Evolutionary conservation across 2,888 invertebrate genomes (phyloP).

Genomic region (Drosophila siamana): DNA sequence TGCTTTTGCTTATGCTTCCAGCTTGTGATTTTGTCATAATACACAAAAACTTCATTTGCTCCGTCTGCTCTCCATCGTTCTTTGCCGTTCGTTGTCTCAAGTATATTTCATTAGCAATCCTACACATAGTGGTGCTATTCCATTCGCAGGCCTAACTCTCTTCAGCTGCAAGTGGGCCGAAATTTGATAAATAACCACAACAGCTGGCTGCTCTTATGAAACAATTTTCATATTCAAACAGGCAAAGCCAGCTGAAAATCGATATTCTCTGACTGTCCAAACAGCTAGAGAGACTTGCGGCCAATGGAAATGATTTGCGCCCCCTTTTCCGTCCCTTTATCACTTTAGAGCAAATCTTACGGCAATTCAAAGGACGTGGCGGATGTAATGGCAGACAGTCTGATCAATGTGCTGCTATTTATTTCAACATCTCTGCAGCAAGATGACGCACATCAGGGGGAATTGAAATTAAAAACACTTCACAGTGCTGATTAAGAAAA

Average conservation of each 20-base stretch:
- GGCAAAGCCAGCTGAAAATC: conserved; percentile 44
- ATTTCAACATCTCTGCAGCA: conserved; percentile 38
- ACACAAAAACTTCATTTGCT: conserved; percentile 49
- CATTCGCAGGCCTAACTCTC: conserved; percentile 46
- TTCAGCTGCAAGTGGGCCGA: conserved; percentile 48
- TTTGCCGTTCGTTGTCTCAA: neutral
- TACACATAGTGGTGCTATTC: conserved; percentile 38
- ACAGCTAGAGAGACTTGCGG: conserved; percentile 6
- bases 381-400: conserved; percentile 15
- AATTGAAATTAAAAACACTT: conserved; percentile 66
- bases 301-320: conserved; percentile 5
- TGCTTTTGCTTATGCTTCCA: conserved; percentile 20
- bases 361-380: neutral
- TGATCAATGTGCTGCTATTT: conserved; percentile 65
- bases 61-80: conserved; percentile 1
- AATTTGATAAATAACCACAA: conserved; percentile 67
- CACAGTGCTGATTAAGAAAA: conserved; percentile 48
- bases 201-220: conserved; percentile 61
- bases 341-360: conserved; percentile 8
- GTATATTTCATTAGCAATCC: conserved; percentile 59
- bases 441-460: conserved; percentile 46
- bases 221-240: conserved; percentile 16
- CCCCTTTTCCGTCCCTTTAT: neutral
- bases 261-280: conserved; percentile 30
- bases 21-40: conserved; percentile 53